A percentile compares a stretch with the other conserved stretches of the same genome.
These are phyloP conservation scores for Hyles vespertilio DNA, from an alignment of 1,140 invertebrate species.

Conservation along the genomic window DNA sequence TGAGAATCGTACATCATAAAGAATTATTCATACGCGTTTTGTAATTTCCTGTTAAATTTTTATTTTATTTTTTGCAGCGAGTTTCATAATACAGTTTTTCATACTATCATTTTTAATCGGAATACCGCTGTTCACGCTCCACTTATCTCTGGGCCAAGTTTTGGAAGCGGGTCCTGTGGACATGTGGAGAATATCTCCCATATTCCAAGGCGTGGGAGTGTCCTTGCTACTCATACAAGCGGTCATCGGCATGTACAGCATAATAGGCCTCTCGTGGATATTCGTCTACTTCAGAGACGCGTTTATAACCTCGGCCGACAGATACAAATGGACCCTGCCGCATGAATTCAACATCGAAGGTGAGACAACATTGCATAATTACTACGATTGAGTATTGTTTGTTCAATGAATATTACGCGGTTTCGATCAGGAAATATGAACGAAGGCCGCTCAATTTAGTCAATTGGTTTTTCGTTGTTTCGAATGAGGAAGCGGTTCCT, in stretches of 20 bases:
- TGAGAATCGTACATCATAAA: constrained; percentile 44
- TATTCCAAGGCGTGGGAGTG: constrained; percentile 92
- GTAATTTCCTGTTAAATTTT: constrained; percentile 10
- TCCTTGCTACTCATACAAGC: constrained; percentile 87
- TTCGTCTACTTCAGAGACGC: constrained; percentile 92
- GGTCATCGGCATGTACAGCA: constrained; percentile 90
- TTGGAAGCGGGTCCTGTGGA: constrained; percentile 89
- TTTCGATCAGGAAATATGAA: constrained; percentile 25
- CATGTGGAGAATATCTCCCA: constrained; percentile 95
- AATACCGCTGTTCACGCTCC: constrained; percentile 89
- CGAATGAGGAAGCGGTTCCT: constrained; percentile 2
- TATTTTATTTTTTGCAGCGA: constrained; percentile 77
- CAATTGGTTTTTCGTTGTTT: constrained; percentile 21
- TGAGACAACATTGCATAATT: constrained; percentile 45
- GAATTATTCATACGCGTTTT: constrained; percentile 3
- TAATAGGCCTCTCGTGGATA: constrained; percentile 92
- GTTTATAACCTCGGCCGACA: constrained; percentile 87
- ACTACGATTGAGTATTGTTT: constrained; percentile 14
- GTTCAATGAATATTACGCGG: constrained; percentile 18
- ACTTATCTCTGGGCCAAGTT: constrained; percentile 90
- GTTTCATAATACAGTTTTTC: constrained; percentile 93
- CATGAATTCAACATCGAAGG: constrained; percentile 81
- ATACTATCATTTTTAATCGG: constrained; percentile 89
- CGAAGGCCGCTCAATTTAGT: constrained; percentile 37
- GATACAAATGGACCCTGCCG: constrained; percentile 89